Evolutionary conservation across 2,797 vertebrate species (phyloP).

Genomic region (Chaenodraco wilsoni): DNA sequence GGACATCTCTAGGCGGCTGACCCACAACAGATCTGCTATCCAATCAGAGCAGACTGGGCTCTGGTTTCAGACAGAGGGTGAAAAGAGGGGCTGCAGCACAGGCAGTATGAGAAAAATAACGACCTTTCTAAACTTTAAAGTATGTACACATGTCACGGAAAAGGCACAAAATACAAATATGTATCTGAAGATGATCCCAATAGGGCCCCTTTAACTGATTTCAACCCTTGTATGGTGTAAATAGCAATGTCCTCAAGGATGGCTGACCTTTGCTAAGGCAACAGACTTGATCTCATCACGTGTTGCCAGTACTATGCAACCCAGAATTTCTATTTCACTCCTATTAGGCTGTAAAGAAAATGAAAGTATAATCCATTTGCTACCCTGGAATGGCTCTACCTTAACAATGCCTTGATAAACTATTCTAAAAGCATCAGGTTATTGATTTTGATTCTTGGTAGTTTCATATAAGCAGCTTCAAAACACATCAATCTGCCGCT

Average conservation of each 20-base stretch:
- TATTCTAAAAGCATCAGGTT: constrained; percentile 40
- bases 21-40: no score
- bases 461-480: constrained; percentile 50
- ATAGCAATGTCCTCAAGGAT: not conserved
- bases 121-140: no score
- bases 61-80: no score
- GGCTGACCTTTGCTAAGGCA: constrained; percentile 3
- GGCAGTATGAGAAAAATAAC: no score
- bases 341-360: constrained; percentile 18
- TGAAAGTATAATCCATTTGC: constrained; percentile 40
- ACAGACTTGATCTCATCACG: not conserved
- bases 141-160: no score
- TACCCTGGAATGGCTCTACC: constrained; percentile 9
- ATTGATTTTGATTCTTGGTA: constrained; percentile 56
- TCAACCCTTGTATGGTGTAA: not conserved
- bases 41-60: no score
- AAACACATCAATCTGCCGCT: constrained; percentile 30
- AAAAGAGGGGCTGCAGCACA: no score
- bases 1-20: no score
- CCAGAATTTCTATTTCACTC: constrained; percentile 16
- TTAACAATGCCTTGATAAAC: constrained; percentile 27
- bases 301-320: not conserved
- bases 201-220: no score
- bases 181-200: no score
- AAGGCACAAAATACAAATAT: no score